These are phyloP conservation scores for Sphenodon punctatus DNA, from an alignment of 2,797 vertebrate genomes.

Conservation along the genomic window DNA sequence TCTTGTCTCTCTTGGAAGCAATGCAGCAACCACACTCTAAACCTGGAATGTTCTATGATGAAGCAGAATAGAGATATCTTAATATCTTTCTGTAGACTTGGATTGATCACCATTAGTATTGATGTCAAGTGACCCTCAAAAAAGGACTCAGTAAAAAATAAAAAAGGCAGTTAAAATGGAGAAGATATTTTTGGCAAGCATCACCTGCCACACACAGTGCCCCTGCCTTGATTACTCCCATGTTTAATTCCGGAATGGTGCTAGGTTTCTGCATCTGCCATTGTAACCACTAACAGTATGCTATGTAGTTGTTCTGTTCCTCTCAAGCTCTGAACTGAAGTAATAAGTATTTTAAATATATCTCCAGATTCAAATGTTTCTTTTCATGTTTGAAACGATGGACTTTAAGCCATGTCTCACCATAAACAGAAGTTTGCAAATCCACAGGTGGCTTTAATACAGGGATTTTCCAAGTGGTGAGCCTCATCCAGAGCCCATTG, in stretches of 20 bases:
- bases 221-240: background rate
- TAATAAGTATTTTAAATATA: background rate
- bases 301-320: no score
- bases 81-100: constrained; percentile 2
- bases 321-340: background rate
- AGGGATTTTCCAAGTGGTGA: background rate
- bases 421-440: background rate
- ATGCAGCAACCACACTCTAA: no score
- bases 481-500: background rate
- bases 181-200: background rate
- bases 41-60: no score
- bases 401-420: background rate
- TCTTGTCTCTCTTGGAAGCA: no score
- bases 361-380: background rate
- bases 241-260: background rate
- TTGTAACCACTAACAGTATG: no score
- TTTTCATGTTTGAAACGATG: background rate
- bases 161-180: background rate
- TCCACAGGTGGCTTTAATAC: background rate
- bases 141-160: background rate
- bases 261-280: background rate
- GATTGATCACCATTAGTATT: background rate
- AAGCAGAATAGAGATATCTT: background rate
- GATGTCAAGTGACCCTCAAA: background rate
- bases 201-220: background rate